Base-by-base conservation (phyloP, 2,113 vertebrate species). In the Thamnaconus septentrionalis region DNA sequence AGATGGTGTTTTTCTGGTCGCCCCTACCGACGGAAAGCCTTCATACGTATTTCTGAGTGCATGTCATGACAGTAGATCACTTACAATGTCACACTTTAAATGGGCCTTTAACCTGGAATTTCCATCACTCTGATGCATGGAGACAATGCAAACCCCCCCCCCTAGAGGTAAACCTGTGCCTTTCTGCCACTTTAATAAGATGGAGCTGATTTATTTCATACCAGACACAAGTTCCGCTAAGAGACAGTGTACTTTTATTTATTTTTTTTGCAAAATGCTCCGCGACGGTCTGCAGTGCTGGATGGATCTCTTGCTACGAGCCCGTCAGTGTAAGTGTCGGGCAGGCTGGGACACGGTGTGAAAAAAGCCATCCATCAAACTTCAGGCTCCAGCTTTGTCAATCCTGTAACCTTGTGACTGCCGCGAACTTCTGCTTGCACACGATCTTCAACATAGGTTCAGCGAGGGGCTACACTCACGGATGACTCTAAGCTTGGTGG, bases 261-360 rank as follows among this genome's bases (percentile, higher is more conserved):
- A 31, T 31, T 31, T 31, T 31, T 31, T 31, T 31, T 31, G 18
- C 18, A 31, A 31, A 31, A 31, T 31, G 18, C 18, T 31, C 18
- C 2, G 18, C 18, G 18, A 1, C 18, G 18, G 18, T 31, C 1
- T 0, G 3, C 5, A 12, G 0, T 1, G 7, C 11, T 58, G 59
- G 12, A 58, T 71, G 50, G 46, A 63, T 74, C 3, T 11, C 42
- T 55, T 69, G 44, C 66, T 67, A 59, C 63, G 63, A 48, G 5
- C 39, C 64, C 53, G 49, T 45, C 62, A 66, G 8, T 48, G 49
- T 63, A 53, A 69, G 53, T 60, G 60, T 63, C 58, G 56, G 59
- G 71, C 89, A 55, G 75, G 91, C 89, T 84, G 79, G 88, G 85
- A 79, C 90, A 90, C 66, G 64, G 73, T 73, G 64, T 80, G 73